Conservation (phyloP, 2,888 invertebrate species). For the Stomorhina lunata region DNA sequence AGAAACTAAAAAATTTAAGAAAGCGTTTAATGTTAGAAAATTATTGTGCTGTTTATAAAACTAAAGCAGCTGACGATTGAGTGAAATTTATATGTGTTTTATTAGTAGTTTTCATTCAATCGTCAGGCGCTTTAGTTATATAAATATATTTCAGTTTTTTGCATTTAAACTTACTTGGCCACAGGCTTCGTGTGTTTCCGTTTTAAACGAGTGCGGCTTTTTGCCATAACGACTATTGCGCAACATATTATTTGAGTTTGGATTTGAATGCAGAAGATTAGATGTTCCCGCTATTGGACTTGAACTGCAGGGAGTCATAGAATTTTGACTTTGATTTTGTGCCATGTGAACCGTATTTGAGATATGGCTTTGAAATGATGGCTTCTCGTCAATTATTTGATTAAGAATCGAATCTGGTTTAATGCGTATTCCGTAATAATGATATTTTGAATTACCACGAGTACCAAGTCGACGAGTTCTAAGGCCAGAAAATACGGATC, state of each 20-base stretch:
- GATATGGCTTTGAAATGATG: conserved; percentile 66
- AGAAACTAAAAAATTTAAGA: conserved; percentile 85
- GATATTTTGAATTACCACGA: conserved; percentile 98
- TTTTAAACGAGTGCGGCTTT: conserved; percentile 77
- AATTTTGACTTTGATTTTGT: conserved; percentile 27
- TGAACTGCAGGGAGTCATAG: conserved; percentile 39
- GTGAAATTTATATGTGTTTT: too few species aligned
- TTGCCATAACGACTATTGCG: conserved; percentile 67
- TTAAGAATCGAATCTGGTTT: conserved; percentile 90
- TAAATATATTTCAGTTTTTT: background rate
- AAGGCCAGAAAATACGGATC: conserved; percentile 98
- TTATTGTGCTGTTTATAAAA: too few species aligned
- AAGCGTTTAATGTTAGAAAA: too few species aligned
- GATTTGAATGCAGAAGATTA: conserved; percentile 39
- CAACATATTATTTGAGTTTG: conserved; percentile 37
- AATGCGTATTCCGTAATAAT: conserved; percentile 99
- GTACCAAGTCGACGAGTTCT: conserved; percentile 97
- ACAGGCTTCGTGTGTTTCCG: conserved; percentile 79
- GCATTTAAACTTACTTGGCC: conserved; percentile 76
- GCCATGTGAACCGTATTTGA: conserved; percentile 5
- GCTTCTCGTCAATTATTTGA: conserved; percentile 81
- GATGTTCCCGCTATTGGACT: conserved; percentile 58
- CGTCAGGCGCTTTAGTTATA: too few species aligned
- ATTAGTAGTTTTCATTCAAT: too few species aligned
- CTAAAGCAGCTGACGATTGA: too few species aligned